Base-by-base conservation (phyloP, 2,797 vertebrate genomes). In the Gorsachius magnificus region DNA sequence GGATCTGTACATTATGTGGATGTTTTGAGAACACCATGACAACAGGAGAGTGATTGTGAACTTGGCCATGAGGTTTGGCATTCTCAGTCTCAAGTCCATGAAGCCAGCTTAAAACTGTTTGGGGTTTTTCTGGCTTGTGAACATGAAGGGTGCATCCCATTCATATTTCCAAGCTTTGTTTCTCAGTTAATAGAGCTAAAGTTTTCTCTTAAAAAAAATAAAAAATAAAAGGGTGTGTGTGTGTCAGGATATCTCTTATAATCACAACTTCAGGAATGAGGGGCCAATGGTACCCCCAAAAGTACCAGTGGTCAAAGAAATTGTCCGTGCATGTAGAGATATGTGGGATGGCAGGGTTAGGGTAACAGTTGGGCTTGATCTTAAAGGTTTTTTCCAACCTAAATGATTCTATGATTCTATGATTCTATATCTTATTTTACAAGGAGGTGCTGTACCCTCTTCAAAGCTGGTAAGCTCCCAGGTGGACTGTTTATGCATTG, bases 281-380 rank as follows among this genome's bases (percentile, higher is more conserved):
- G 24, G 28, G 31, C 16, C 17, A 46, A 3, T 41, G 31, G n/a
- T 35, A 28, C 22, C 25, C 25, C 7, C 1, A 45, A 76, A 87
- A 71, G 17, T 29, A 18, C 22, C 4, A 2, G 5, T 53, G 63
- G 13, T 38, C 24, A 69, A 50, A 51, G 18, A 20, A 74, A 6
- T 68, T 72, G 20, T 36, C 10, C 4, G 0, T 43, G 29, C 1
- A 0, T 10, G 14, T 35, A 56, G 56, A 60, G 14, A 7, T 33
- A 41, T 15, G 41, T 41, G 41, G 41, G 41, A 41, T 41, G 41
- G 13, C 41, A 41, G 41, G 41, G 41, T 41, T 41, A 41, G 41
- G 14, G 41, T 41, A 41, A 41, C 38, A 14, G 41, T 41, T 41
- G 41, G 14, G 41, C 41, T 41, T 41, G 41, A 41, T 41, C 41